Percentiles rank a stretch among this genome's conserved stretches.
These are phyloP conservation scores for Nylanderia fulva DNA, from an alignment of 1,140 invertebrate species.

Conservation along the genomic window DNA sequence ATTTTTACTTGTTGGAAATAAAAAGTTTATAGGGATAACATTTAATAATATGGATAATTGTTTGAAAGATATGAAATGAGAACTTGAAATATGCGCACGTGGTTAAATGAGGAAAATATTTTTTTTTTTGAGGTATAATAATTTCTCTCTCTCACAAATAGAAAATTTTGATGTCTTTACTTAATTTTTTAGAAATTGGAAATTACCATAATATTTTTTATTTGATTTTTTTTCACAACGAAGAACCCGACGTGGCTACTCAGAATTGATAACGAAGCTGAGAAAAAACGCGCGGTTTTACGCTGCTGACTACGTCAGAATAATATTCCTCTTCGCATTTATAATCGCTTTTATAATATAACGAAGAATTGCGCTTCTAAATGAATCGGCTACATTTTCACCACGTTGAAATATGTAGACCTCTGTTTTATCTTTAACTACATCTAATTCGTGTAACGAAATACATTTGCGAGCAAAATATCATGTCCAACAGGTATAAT, in stretches of 20 bases:
- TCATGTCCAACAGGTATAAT: conserved; percentile 11
- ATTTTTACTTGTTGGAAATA: neutral
- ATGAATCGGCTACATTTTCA: conserved; percentile 18
- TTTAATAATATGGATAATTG: neutral
- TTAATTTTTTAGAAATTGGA: conserved; percentile 21
- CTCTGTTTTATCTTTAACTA: conserved; percentile 13
- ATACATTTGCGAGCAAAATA: conserved; percentile 40
- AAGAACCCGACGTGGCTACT: neutral
- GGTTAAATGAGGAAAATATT: neutral
- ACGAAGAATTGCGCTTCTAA: conserved; percentile 16
- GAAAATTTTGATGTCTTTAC: neutral
- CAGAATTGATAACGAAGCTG: conserved; percentile 10
- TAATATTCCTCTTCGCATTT: neutral
- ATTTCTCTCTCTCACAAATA: neutral
- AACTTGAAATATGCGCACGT: too few species aligned
- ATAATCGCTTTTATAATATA: neutral
- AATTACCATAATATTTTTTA: neutral
- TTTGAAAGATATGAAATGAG: neutral
- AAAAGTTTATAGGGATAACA: neutral
- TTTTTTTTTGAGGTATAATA: neutral
- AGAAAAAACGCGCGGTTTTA: conserved; percentile 15
- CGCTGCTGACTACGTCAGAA: conserved; percentile 2
- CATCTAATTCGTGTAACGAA: conserved; percentile 32
- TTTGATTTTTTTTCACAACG: neutral
- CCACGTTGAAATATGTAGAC: conserved; percentile 1